Base-by-base conservation (phyloP, 1,140 invertebrate genomes). In the Tyrophagus putrescentiae region DNA sequence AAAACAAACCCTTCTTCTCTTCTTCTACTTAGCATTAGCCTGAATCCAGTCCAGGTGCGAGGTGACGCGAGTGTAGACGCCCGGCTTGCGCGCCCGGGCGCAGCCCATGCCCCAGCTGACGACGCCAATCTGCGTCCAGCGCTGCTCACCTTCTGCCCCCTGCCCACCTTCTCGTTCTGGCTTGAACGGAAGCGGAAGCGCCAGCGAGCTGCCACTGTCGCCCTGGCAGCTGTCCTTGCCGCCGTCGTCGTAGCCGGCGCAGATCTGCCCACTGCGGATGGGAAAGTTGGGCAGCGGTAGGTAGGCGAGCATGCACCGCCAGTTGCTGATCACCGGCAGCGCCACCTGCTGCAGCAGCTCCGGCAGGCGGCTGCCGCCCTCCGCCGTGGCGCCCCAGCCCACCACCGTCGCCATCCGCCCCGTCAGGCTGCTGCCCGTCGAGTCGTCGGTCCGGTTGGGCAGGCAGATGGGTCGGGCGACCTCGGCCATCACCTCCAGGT, bases 281-380 rank as follows among this genome's bases (percentile, higher is more conserved):
- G 60, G 9, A 6, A 34, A 53, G 32, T 60, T 57, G 25, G 61
- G 36, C 7, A n/a, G 41, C 36, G 57, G 56, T 29, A 57, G 34
- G 45, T 64, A 62, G 33, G 50, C 36, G 42, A 58, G 32, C 5
- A 45, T 60, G 34, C 64, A 65, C 21, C 36, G 16, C 53, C 78
- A 78, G 70, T 92, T 92, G 66, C 87, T 84, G 72, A 92, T 86
- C 63, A 92, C 82, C 9, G 88, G 87, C 16, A 92, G 86, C 72
- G 86, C 82, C 0, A 92, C 88, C 75, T 90, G 85, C 71, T 90
- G 85, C 1, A 93, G 42, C 6, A 23, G 54, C 25, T 65, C 53
- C 9, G 64, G 63, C 25, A 48, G 52, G n/a, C n/a, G n/a, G n/a
- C 42, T 33, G 6, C 65, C 66, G 50, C 68, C 69, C 62, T 68